Evolutionary conservation across 2,113 vertebrate genomes (phyloP), one percentile per base, ranked within the genome.

Genomic region (Antigone vipio): DNA sequence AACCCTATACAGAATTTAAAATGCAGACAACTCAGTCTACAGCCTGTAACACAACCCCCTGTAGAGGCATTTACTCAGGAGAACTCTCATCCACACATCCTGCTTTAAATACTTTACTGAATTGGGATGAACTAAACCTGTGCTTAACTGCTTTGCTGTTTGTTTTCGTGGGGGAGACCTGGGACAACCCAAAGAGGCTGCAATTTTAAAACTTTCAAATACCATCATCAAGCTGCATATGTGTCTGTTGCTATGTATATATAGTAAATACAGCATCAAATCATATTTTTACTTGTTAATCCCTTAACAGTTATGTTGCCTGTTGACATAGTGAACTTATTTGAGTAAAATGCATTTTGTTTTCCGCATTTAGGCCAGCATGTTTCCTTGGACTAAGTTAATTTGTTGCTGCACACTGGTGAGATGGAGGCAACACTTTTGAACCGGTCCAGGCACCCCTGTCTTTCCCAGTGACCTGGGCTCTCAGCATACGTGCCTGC

Each of bases 401-500:
- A 45, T 68, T 79, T 58, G 9, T 30, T 73, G 63, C 58, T 69
- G 44, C 27, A 23, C 53, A 50, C 15, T 38, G 2, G 2, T 22
- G 71, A 87, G 30, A 69, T 0, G 0, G 8, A 45, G 73, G 34
- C 14, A 76, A 53, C 3, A 0, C 53, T 68, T 78, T 30, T 47
- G 35, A 30, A 44, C 16, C 6, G 6, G 9, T 67, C 50, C n/a
- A 77, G 75, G 47, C 27, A 72, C 6, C 58, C 49, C 40, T 10
- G 22, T 6, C 17, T 68, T 92, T 92, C 67, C 64, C 68, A 38
- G 59, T 4, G 35, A 35, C 35, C 30, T 9, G 29, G 11, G 35
- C 63, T 77, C 35, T 30, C 55, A 27, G 29, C 0, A 0, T 0
- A 2, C n/a, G 59, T 0, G 0, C 11, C 49, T 27, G 12, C 15